phyloP scores from a whole-genome alignment of 2,888 invertebrate genomes.

The Eilema griseolum region DNA sequence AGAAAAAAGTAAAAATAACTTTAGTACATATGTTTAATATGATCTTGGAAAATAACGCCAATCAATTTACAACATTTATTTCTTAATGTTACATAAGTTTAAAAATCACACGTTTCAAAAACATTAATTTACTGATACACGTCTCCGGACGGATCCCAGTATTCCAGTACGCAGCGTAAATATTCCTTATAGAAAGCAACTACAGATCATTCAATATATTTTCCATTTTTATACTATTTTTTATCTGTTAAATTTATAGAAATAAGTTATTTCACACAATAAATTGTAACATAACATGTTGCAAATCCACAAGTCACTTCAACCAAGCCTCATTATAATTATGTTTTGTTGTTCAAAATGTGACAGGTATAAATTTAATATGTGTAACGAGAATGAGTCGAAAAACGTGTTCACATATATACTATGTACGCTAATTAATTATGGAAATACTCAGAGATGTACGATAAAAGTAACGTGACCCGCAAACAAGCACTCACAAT shows the following conservation, averaged over 20 bases:
- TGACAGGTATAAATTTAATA: constrained; percentile 14
- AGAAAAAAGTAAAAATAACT: background rate
- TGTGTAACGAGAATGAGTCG: constrained; percentile 11
- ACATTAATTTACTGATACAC: too few species aligned
- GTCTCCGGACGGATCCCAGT: too few species aligned
- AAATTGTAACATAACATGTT: background rate
- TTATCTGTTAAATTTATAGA: background rate
- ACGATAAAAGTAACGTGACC: constrained; percentile 20
- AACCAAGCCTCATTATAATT: background rate
- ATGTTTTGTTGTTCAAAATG: constrained; percentile 7
- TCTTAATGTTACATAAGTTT: too few species aligned
- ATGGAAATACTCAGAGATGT: constrained; percentile 19
- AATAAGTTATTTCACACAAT: background rate
- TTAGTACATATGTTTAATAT: too few species aligned
- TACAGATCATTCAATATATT: too few species aligned
- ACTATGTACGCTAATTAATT: constrained; percentile 20
- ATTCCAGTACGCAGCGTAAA: too few species aligned
- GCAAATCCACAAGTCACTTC: background rate
- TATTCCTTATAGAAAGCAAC: too few species aligned
- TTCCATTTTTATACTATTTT: too few species aligned
- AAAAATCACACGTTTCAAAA: too few species aligned
- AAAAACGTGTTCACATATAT: constrained; percentile 14
- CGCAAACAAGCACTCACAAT: constrained; percentile 16
- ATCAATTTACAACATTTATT: too few species aligned
- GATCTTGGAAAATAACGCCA: too few species aligned